phyloP scores from a whole-genome alignment of 2,113 vertebrate species.

The Mus musculus region GRCm39 chr11:107204501-107205000 shows the following conservation, averaged over 20 bases:
- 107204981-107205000: neutral
- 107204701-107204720: neutral
- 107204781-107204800: neutral
- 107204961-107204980: neutral
- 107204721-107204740: too few species aligned
- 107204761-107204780: neutral
- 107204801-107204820: neutral
- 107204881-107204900: neutral
- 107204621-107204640: neutral
- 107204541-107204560: neutral
- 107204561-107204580: neutral
- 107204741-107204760: neutral
- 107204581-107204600: neutral
- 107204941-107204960: neutral
- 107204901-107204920: neutral
- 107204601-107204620: neutral
- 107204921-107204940: neutral
- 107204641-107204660: neutral
- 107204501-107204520: neutral
- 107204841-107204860: neutral
- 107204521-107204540: neutral
- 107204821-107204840: neutral
- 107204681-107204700: neutral
- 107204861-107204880: neutral
- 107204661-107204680: neutral